phyloP scores from a whole-genome alignment of 2,113 vertebrate genomes.

The Gymnobelideus leadbeateri region DNA sequence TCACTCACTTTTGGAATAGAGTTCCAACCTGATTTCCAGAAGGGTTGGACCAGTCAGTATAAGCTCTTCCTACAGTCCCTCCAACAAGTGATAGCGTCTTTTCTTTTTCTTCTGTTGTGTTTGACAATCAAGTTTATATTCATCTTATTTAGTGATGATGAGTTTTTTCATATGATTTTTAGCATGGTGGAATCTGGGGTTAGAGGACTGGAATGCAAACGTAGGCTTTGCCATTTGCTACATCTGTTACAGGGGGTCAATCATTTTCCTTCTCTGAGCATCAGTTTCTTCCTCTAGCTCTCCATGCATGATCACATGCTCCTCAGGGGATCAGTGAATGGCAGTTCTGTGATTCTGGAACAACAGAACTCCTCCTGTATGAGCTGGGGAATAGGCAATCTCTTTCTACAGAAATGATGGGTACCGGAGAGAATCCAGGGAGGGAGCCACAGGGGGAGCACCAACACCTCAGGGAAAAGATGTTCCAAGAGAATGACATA shows the following conservation, averaged over 20 bases:
- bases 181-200: not conserved
- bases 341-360: not conserved
- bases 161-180: not conserved
- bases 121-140: not conserved
- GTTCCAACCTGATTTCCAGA: not conserved
- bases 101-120: not conserved
- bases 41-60: too few species aligned
- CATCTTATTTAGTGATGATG: not conserved
- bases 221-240: not conserved
- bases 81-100: not conserved
- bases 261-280: too few species aligned
- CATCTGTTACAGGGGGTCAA: too few species aligned
- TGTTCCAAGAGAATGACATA: not conserved
- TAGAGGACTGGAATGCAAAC: not conserved
- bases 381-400: not conserved
- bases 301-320: not conserved
- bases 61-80: not conserved
- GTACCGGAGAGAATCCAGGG: not conserved
- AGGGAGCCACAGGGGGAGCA: not conserved
- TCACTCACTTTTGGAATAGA: not conserved
- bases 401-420: not conserved
- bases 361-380: too few species aligned
- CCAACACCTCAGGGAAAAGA: not conserved
- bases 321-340: not conserved
- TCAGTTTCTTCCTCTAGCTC: not conserved